Evolutionary conservation across 2,888 invertebrate genomes (phyloP).

Genomic region (Pimpla rufipes): DNA sequence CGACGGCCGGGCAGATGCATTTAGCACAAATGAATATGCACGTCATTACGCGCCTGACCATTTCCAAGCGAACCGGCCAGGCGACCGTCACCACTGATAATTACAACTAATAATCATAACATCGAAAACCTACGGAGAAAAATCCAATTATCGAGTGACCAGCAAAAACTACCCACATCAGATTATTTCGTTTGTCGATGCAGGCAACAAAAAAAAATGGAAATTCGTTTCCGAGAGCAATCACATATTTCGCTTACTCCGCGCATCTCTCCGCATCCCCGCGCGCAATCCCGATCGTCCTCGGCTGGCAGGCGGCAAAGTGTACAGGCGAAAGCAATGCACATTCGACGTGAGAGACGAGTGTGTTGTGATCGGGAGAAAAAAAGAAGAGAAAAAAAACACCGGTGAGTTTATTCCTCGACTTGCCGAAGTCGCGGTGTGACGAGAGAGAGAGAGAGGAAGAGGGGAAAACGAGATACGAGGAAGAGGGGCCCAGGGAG

Average conservation of each 20-base stretch:
- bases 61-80: not conserved
- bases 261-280: not conserved
- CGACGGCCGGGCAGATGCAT: not conserved
- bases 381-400: not conserved
- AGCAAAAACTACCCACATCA: not conserved
- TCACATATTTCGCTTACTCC: conserved; percentile 19
- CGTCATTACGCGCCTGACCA: not conserved
- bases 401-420: not conserved
- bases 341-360: conserved; percentile 10
- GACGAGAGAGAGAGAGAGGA: not conserved
- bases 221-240: not conserved
- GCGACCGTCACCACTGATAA: not conserved
- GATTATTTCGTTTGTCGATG: not conserved
- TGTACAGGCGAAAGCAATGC: conserved; percentile 18
- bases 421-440: conserved; percentile 12
- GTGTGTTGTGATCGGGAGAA: not conserved
- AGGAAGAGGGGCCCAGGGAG: not conserved
- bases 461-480: conserved; percentile 4
- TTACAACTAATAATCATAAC: not conserved
- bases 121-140: too few relatives aligned
- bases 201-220: not conserved
- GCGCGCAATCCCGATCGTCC: not conserved
- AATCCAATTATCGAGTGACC: too few relatives aligned
- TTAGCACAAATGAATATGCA: not conserved
- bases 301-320: not conserved